Percentiles rank a stretch among this genome's conserved stretches.
Evolutionary conservation across 2,797 vertebrate species (phyloP).

Genomic region (Mormyrops boulengeri): DNA sequence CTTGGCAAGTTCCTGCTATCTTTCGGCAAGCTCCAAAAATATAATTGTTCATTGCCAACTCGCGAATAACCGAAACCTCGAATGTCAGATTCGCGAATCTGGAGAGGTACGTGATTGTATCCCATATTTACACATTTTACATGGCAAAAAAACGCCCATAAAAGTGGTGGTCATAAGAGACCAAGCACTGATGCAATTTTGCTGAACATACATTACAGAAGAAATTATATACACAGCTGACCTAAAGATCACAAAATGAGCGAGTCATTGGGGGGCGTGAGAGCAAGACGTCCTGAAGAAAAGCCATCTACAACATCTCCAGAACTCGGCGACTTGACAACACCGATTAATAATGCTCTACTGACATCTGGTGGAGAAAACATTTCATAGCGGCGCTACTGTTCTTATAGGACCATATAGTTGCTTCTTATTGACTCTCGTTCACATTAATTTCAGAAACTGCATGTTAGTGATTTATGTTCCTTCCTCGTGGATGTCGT

Average conservation of each 20-base stretch:
- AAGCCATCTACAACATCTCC: not conserved
- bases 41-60: not conserved
- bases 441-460: not conserved
- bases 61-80: not conserved
- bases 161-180: not conserved
- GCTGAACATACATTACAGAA: not conserved
- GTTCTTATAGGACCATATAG: not conserved
- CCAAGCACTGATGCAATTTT: not conserved
- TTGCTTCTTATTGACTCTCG: not conserved
- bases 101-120: not conserved
- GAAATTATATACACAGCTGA: not conserved
- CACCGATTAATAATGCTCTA: not conserved
- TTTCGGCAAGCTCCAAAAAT: not conserved
- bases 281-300: not conserved
- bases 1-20: not conserved
- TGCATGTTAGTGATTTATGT: not conserved
- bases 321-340: not conserved
- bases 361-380: not conserved
- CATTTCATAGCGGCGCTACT: not conserved
- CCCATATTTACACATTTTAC: not conserved
- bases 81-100: not conserved
- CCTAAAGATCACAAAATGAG: not conserved
- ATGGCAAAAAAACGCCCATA: not conserved
- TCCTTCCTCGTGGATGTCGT: too few relatives aligned
- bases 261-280: not conserved